Evolutionary conservation across 1,140 invertebrate species (phyloP).

Genomic region (Octopus bimaculoides): DNA sequence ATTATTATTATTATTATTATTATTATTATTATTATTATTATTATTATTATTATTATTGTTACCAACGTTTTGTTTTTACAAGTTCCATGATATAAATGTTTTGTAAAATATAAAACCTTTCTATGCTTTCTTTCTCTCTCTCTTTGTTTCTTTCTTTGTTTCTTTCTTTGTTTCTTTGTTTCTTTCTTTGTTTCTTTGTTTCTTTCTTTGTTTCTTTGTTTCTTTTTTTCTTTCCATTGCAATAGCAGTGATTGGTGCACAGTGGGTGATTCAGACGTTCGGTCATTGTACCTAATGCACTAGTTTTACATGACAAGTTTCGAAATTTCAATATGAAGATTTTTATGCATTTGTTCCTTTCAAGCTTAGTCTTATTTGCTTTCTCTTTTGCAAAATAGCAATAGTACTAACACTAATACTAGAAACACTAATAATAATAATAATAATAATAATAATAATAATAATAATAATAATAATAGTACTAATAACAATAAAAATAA

Average conservation of each 20-base stretch:
- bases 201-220: not conserved
- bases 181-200: not conserved
- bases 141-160: not conserved
- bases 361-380: too few relatives aligned
- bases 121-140: not conserved
- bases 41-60: not conserved
- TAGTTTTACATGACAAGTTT: not conserved
- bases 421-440: too few relatives aligned
- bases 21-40: not conserved
- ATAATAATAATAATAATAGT: not conserved
- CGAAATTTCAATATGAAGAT: not conserved
- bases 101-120: not conserved
- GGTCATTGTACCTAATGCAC: not conserved
- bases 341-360: not conserved
- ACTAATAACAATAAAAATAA: not conserved
- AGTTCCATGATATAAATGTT: not conserved
- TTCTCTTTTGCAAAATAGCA: too few relatives aligned
- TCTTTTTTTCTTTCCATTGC: not conserved
- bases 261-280: not conserved
- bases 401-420: not conserved
- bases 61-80: not conserved
- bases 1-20: not conserved
- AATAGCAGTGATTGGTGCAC: not conserved
- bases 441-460: not conserved
- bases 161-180: not conserved